phyloP scores from a whole-genome alignment of 2,888 invertebrate species.

The Cataglyphis livida region DNA sequence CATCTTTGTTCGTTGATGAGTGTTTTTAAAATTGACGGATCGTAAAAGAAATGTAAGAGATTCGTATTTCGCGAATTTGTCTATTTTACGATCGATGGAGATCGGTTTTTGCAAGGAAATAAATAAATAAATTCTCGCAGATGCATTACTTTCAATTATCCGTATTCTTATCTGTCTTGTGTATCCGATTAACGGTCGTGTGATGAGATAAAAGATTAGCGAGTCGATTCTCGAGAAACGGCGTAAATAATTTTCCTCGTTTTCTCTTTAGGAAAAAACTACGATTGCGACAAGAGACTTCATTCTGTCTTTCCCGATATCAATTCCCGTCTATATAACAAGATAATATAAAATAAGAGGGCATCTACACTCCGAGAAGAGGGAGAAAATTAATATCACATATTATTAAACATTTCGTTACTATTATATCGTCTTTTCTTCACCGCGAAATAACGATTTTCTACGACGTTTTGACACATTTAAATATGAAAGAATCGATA shows the following conservation, averaged over 20 bases:
- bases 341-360: not conserved
- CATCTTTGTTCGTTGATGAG: not conserved
- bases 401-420: not conserved
- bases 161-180: not conserved
- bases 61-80: not conserved
- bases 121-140: slow-evolving; percentile 9
- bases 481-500: slow-evolving; percentile 17
- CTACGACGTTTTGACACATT: not conserved
- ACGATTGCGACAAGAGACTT: not conserved
- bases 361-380: not conserved
- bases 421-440: not conserved
- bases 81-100: not conserved
- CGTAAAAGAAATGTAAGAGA: not conserved
- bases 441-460: slow-evolving; percentile 12
- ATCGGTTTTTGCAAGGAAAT: not conserved
- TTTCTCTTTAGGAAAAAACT: not conserved
- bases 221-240: not conserved
- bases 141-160: not conserved
- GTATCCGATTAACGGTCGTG: not conserved
- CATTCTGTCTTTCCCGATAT: not conserved
- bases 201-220: not conserved
- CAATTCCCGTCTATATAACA: not conserved
- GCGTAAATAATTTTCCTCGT: not conserved
- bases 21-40: not conserved
- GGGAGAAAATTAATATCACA: not conserved